Evolutionary conservation across 2,888 invertebrate species (phyloP), one percentile per base, ranked within the genome.

Genomic region (Unio delphinus): DNA sequence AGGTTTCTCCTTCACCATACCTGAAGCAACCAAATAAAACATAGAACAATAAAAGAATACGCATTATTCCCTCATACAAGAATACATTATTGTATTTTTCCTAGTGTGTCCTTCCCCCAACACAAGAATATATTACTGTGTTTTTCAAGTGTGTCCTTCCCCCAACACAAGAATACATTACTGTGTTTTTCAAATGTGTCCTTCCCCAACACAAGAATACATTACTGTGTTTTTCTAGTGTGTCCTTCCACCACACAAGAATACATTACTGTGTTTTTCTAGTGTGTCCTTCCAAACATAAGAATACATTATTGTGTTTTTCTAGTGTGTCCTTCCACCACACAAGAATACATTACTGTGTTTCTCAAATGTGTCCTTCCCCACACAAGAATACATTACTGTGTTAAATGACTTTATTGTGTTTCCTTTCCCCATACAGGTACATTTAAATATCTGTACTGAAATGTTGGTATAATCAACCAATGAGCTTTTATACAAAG

Each of bases 1-100:
- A 26, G 77, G 73, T 59, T 68, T 73, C 55, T 76, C 76, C 34
- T 75, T 77, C 60, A 72, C 56, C 26, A 69, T 59, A 8, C 56
- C 79, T 72, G 67, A 73, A 75, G 34, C 59, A 58, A 61, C 55
- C 62, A 64, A 55, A 30, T 45, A 30, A 64, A 55, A 30, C 34
- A 30, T 11, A 23, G 28, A n/a, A 67, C 20, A 28, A 34, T 7
- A 64, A 64, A 23, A 55, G 30, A 62, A 59, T 54, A 64, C 23
- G 23, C 15, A 11, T 8, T 17, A 28, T 34, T 28, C 34, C 58
- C 30, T 34, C n/a, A 57, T 57, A 57, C 57, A 20, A 56, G 55
- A 28, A 64, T 64, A 34, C 34, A 34, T 34, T 34, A 34, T 6
- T 34, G 34, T 34, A 6, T 34, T 34, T 45, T 45, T 45, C 23